Base-by-base conservation (phyloP, 2,888 invertebrate species). In the Agelastica alni region DNA sequence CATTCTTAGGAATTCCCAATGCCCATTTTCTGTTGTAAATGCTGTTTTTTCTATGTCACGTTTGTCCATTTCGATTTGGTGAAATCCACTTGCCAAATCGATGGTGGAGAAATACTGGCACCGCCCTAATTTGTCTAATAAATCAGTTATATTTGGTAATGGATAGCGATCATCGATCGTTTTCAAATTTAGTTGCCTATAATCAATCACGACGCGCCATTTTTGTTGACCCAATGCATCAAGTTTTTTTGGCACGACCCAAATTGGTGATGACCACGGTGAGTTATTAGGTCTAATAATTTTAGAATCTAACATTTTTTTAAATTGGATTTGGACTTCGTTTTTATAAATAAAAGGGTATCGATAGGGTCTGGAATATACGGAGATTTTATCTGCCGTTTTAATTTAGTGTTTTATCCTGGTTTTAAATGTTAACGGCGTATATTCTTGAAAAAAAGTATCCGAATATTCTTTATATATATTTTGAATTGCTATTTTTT, bases 61-160 rank as follows among this genome's bases (percentile, higher is more conserved):
- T 14, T 45, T 9, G 7, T 42, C 14, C 44, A 58, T 56, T 49
- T 57, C 51, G 16, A 60, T 56, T 26, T 58, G 60, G 41, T 60
- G 60, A 32, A 53, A 59, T 10, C 57, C 58, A 16, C 39, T 56
- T 9, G 53, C 53, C 12, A 53, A 14, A 22, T 53, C 39, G 13
- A 44, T 13, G 2, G 44, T 51, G 9, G 44, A 26, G 14, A 53
- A 53, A 16, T 53, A 53, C 18, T 46, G 34, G 16, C 30, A 28
- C 5, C 42, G 2, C 9, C 53, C 46, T 12, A 47, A 22, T 32
- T 47, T 53, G n/a, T 53, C 53, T n/a, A 53, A 28, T 1, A 51
- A 3, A 10, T 43, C 51, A 4, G 28, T 34, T 12, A 51, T 51
- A 28, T 51, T 51, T 2, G 46, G 47, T 5, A 53, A 10, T n/a